phyloP scores from a whole-genome alignment of 1,140 invertebrate species.

The Drosophila persimilis region DNA sequence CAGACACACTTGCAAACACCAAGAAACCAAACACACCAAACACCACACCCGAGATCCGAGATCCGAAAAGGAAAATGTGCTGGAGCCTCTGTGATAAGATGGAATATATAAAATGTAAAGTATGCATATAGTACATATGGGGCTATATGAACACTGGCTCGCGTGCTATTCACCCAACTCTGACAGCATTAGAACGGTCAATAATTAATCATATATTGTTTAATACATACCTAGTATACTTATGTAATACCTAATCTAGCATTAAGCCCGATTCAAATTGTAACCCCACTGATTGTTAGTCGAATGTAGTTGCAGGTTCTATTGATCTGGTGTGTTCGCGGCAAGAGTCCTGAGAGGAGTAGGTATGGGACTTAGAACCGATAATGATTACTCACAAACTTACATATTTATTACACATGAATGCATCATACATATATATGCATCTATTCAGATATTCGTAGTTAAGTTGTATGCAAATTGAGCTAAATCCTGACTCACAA shows the following conservation, averaged over 20 bases:
- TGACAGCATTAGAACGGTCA: conserved; percentile 22
- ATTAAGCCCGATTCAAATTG: not conserved
- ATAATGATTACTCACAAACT: not conserved
- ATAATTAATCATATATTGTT: conserved; percentile 6
- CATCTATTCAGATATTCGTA: not conserved
- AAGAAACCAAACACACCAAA: conserved; percentile 4
- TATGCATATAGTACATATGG: not conserved
- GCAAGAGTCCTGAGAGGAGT: not conserved
- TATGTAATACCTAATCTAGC: not conserved
- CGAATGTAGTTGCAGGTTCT: conserved; percentile 18
- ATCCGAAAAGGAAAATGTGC: not conserved
- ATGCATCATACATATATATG: conserved; percentile 1
- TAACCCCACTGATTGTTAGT: not conserved
- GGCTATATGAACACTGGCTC: conserved; percentile 14
- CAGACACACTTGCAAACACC: too few relatives aligned
- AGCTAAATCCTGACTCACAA: too few relatives aligned
- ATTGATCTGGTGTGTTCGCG: conserved; percentile 14
- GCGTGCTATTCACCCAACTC: conserved; percentile 11
- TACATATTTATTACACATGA: not conserved
- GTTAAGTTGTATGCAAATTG: not conserved
- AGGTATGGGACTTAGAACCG: not conserved
- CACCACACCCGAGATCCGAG: too few relatives aligned
- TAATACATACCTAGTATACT: conserved; percentile 2
- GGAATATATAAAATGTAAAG: not conserved
- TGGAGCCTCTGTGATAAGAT: conserved; percentile 48